A percentile compares a stretch with the other conserved stretches of the same genome.
Evolutionary conservation across 2,113 vertebrate species (phyloP).

Genomic region (Vanacampus margaritifer): DNA sequence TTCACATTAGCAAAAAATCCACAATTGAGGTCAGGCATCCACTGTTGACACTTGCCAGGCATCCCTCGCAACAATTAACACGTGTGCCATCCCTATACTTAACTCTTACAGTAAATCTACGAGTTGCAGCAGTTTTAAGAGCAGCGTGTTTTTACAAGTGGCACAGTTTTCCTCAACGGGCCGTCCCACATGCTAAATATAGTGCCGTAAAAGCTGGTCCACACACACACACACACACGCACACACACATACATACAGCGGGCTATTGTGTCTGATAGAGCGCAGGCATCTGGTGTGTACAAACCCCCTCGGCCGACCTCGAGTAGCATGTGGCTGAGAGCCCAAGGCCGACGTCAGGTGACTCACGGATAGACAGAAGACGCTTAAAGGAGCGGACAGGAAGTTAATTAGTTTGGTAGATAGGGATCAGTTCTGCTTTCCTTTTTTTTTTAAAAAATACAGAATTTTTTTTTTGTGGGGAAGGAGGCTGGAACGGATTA

Average conservation of each 20-base stretch:
- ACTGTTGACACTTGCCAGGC: not conserved
- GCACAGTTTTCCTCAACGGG: conserved; percentile 10
- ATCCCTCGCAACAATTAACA: conserved; percentile 19
- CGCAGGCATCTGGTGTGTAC: conserved; percentile 66
- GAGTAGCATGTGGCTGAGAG: conserved; percentile 49
- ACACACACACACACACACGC: conserved; percentile 25
- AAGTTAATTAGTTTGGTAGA: not conserved
- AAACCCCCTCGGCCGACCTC: conserved; percentile 47
- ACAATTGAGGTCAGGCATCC: too few relatives aligned
- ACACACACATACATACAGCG: conserved; percentile 31
- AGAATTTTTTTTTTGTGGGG: too few relatives aligned
- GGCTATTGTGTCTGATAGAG: conserved; percentile 65
- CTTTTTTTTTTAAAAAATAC: too few relatives aligned
- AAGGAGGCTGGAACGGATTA: not conserved
- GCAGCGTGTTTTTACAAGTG: conserved; percentile 42
- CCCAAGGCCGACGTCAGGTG: conserved; percentile 48
- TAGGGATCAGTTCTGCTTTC: too few relatives aligned
- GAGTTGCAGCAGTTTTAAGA: conserved; percentile 14
- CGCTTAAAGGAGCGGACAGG: conserved; percentile 11
- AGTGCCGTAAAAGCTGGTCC: conserved; percentile 40
- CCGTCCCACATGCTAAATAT: conserved; percentile 50
- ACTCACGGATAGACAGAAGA: conserved; percentile 20
- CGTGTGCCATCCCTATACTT: conserved; percentile 18
- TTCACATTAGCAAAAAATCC: too few relatives aligned
- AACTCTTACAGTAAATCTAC: not conserved